These are phyloP conservation scores for Thysanoteuthis rhombus DNA, from an alignment of 2,888 invertebrate species.

Conservation along the genomic window DNA sequence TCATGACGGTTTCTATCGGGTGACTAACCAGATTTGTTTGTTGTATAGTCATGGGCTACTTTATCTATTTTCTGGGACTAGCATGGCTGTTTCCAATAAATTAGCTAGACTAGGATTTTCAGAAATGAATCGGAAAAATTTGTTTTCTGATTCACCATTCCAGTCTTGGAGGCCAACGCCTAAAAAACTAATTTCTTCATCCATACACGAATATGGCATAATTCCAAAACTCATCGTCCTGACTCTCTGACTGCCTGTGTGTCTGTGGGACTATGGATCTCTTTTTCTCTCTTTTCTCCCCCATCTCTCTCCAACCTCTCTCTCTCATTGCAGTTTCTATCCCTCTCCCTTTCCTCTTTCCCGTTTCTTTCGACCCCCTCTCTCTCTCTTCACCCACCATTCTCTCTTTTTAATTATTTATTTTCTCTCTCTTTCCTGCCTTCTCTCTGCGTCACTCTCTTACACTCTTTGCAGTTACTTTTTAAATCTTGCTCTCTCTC, in stretches of 20 bases:
- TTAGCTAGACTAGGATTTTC: not conserved
- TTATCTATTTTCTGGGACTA: no score
- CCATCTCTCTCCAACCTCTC: not conserved
- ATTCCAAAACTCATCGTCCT: not conserved
- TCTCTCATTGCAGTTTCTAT: not conserved
- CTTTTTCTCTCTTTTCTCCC: not conserved
- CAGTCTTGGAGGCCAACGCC: not conserved
- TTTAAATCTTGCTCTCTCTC: constrained; percentile 19
- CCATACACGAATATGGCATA: not conserved
- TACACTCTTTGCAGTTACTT: no score
- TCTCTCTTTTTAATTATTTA: no score
- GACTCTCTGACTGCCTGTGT: not conserved
- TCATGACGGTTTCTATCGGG: no score
- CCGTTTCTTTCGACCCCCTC: no score
- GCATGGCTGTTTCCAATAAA: not conserved
- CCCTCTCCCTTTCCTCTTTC: not conserved
- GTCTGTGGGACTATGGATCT: not conserved
- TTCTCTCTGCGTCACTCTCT: not conserved
- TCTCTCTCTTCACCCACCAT: not conserved
- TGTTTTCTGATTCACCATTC: not conserved
- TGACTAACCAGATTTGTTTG: no score
- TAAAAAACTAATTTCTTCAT: not conserved
- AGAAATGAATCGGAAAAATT: not conserved
- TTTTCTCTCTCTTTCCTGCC: not conserved
- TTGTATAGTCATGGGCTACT: no score